Base-by-base conservation (phyloP, 1,140 invertebrate species). In the Panulirus ornatus region DNA sequence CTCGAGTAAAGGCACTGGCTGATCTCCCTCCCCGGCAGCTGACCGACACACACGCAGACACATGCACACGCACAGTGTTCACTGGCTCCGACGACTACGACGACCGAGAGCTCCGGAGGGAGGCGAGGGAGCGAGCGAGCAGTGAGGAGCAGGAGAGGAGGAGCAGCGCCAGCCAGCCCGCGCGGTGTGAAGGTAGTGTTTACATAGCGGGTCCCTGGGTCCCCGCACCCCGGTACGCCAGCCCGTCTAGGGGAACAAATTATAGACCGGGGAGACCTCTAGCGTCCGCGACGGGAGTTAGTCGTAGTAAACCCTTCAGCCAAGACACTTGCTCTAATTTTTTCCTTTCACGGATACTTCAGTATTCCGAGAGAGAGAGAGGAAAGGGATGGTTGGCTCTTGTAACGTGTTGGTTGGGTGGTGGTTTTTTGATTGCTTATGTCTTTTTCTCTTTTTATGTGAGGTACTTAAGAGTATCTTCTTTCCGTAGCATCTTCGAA, bases 201-300 rank as follows among this genome's bases (percentile, higher is more conserved):
- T 58, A 58, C 54, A 58, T 58, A 58, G 54, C 54, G 54, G 54
- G 54, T 58, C 54, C 19, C 54, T 58, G 54, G 54, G 54, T 58
- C 54, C 54, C 19, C 54, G 54, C 54, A 58, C 54, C 54, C 54
- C 54, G 14, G 54, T 19, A 58, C 54, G 14, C 54, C 54, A 2
- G 54, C 54, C 54, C 54, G 54, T 58, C 54, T 58, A 58, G 54
- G 54, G 54, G 54, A 58, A 58, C 54, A 58, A 58, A 58, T 58
- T 58, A 58, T 58, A 58, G 54, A 58, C 54, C 11, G 54, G 19
- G 54, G 54, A 58, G 54, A 11, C 54, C 54, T 58, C 54, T 58
- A 19, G 54, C 54, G 54, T 58, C 54, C 54, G 54, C 54, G 54
- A 19, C 54, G 54, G 54, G 54, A 58, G 54, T 58, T 58, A 58